Conservation (phyloP, 2,888 invertebrate species). For the Dryobota labecula region DNA sequence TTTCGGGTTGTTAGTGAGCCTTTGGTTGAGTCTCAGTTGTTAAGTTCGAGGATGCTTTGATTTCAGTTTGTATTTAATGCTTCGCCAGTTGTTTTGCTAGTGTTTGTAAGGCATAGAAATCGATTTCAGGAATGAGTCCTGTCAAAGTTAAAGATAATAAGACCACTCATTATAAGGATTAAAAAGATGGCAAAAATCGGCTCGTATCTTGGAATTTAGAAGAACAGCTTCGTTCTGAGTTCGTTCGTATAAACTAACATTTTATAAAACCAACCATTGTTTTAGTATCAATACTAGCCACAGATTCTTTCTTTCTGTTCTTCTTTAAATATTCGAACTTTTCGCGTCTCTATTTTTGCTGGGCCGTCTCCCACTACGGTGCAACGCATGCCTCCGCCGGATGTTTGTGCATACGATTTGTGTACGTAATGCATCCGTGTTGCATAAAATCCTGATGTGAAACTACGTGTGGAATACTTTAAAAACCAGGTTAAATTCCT, state of each 20-base stretch:
- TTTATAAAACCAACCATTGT: neutral
- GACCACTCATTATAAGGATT: neutral
- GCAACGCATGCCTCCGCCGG: constrained; percentile 1
- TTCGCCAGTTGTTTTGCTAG: neutral
- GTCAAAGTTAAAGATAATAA: neutral
- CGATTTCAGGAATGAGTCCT: neutral
- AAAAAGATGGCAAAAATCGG: neutral
- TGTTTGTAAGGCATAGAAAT: neutral
- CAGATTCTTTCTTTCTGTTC: no score
- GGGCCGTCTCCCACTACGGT: no score
- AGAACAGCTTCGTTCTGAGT: neutral
- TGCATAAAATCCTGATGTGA: constrained; percentile 2
- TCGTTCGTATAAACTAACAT: no score
- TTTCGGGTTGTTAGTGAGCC: constrained; percentile 7
- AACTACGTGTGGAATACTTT: constrained; percentile 2
- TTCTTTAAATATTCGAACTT: constrained; percentile 23
- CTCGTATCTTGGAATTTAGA: neutral
- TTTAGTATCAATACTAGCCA: neutral
- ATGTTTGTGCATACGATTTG: constrained; percentile 47
- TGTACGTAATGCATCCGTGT: constrained; percentile 34
- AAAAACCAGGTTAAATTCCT: neutral
- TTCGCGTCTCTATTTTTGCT: neutral
- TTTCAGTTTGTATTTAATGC: constrained; percentile 19
- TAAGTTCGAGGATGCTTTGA: constrained; percentile 11
- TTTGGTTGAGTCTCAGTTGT: constrained; percentile 1